A percentile compares a stretch with the other conserved stretches of the same genome.
Conservation (phyloP, 1,140 invertebrate genomes). For the Condylostylus longicornis region DNA sequence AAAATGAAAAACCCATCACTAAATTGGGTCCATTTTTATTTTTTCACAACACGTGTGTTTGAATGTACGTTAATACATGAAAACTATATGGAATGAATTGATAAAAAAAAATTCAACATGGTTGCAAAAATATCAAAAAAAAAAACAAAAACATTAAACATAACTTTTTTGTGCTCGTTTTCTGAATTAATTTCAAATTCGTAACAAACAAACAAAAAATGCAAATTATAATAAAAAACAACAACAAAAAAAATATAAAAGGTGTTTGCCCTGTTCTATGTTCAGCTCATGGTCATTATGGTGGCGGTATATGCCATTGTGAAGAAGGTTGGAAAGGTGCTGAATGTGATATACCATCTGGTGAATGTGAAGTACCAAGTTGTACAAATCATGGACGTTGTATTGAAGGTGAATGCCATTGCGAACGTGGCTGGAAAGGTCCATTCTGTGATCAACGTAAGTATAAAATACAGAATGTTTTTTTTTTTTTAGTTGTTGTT, state of each 20-base stretch:
- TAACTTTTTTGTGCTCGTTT: too few species aligned
- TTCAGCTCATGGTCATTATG: constrained; percentile 89
- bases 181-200: too few species aligned
- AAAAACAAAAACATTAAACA: too few species aligned
- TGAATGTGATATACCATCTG: constrained; percentile 84
- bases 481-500: background rate
- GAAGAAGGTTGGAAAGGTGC: constrained; percentile 92
- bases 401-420: constrained; percentile 74
- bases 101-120: too few species aligned
- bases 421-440: constrained; percentile 80
- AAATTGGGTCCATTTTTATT: too few species aligned
- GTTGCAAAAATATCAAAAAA: too few species aligned
- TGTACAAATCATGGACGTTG: constrained; percentile 85
- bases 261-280: constrained; percentile 94
- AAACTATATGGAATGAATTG: too few species aligned
- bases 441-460: constrained; percentile 67
- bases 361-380: constrained; percentile 82
- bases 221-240: constrained; percentile 1
- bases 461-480: constrained; percentile 17
- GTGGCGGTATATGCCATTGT: constrained; percentile 89
- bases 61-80: too few species aligned
- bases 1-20: too few species aligned
- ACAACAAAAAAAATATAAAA: too few species aligned
- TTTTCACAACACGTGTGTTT: too few species aligned
- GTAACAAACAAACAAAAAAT: background rate